Evolutionary conservation across 2,797 vertebrate genomes (phyloP).

Genomic region (Odontamblyopus lacepedii): DNA sequence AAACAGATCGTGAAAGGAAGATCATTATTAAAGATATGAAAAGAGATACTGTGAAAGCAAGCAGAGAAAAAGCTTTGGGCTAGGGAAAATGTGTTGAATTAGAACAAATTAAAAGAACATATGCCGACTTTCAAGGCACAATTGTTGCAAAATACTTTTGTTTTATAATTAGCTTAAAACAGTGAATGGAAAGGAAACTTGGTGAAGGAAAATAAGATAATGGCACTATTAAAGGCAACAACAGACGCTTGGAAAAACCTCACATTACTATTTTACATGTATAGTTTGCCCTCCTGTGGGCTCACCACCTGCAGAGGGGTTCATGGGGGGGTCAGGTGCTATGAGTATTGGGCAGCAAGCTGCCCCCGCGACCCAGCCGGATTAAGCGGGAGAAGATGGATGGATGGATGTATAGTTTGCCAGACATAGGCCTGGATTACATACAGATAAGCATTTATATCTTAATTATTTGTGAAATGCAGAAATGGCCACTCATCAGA

Average conservation of each 20-base stretch:
- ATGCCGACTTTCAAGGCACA: neutral
- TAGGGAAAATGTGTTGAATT: conserved; percentile 1
- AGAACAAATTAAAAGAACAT: neutral
- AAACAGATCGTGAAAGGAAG: neutral
- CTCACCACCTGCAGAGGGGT: too few relatives aligned
- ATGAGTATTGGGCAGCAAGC: too few relatives aligned
- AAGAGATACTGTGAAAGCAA: neutral
- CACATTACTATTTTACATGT: too few relatives aligned
- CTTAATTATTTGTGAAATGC: neutral
- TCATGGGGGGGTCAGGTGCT: too few relatives aligned
- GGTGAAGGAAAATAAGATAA: neutral
- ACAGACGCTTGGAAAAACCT: neutral
- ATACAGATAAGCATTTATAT: neutral
- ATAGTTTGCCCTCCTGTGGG: too few relatives aligned
- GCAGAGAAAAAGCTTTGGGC: neutral
- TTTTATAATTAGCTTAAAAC: neutral
- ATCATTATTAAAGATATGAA: neutral
- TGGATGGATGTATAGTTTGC: too few relatives aligned
- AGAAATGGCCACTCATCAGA: too few relatives aligned
- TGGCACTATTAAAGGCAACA: neutral
- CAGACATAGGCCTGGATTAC: neutral
- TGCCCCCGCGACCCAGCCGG: too few relatives aligned
- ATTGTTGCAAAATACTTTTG: neutral
- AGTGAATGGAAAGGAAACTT: neutral
- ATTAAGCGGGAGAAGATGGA: too few relatives aligned